These are phyloP conservation scores for Brachyhypopomus gauderio DNA, from an alignment of 2,113 vertebrate genomes.

Conservation along the genomic window DNA sequence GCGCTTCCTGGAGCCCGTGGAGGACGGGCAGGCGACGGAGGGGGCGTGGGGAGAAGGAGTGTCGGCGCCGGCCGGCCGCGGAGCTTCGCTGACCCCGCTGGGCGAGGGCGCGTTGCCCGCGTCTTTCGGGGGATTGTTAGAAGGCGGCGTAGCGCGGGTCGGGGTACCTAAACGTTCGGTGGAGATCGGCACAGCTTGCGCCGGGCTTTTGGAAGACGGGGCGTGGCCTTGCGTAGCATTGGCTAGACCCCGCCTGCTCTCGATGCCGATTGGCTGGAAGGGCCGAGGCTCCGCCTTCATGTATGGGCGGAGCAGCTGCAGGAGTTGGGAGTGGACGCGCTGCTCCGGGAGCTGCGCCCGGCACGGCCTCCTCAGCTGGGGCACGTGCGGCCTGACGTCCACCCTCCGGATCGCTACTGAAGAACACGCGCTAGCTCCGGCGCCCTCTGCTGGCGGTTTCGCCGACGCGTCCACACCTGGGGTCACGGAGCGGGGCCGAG, in stretches of 20 bases:
- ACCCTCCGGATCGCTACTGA: slow-evolving; percentile 82
- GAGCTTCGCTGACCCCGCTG: too few relatives aligned
- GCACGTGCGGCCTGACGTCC: slow-evolving; percentile 83
- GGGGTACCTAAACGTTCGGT: slow-evolving; percentile 16
- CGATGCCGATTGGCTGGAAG: slow-evolving; percentile 52
- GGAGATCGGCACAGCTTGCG: background rate
- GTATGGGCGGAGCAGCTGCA: slow-evolving; percentile 59
- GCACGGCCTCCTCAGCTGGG: slow-evolving; percentile 46
- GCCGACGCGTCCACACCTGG: background rate
- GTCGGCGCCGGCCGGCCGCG: background rate
- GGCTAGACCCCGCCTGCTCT: slow-evolving; percentile 27
- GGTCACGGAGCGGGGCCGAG: background rate
- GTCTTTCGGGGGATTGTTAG: slow-evolving; percentile 4
- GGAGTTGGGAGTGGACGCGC: slow-evolving; percentile 30
- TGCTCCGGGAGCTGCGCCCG: slow-evolving; percentile 45
- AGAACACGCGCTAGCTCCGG: slow-evolving; percentile 61
- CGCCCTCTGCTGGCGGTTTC: slow-evolving; percentile 40
- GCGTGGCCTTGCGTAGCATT: slow-evolving; percentile 24
- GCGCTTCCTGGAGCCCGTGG: slow-evolving; percentile 72
- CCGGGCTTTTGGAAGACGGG: background rate
- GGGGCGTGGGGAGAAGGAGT: slow-evolving; percentile 67
- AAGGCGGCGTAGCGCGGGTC: slow-evolving; percentile 30
- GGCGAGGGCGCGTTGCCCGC: too few relatives aligned
- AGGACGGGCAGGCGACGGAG: slow-evolving; percentile 66
- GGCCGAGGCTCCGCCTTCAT: slow-evolving; percentile 53